Evolutionary conservation across 2,888 invertebrate species (phyloP).

Genomic region (Zaprionus bogoriensis): DNA sequence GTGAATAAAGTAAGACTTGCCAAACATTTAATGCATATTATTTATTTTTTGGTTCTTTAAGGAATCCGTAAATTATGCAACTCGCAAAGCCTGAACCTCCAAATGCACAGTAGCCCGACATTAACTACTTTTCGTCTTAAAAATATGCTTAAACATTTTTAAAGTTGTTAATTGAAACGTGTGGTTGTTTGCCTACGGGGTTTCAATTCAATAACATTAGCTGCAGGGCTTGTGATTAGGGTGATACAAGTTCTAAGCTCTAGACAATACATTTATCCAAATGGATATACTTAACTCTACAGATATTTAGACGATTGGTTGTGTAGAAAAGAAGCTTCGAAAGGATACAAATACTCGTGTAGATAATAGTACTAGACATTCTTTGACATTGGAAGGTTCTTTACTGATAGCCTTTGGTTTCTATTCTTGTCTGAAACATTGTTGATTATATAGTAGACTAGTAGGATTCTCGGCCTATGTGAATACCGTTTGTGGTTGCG

Average conservation of each 20-base stretch:
- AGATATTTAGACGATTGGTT: conserved; percentile 6
- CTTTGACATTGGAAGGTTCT: conserved; percentile 71
- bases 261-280: conserved; percentile 14
- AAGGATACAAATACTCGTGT: conserved; percentile 22
- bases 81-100: conserved; percentile 41
- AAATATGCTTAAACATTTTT: conserved; percentile 8
- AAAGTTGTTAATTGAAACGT: conserved; percentile 24
- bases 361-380: conserved; percentile 20
- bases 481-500: conserved; percentile 57
- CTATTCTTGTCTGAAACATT: conserved; percentile 8
- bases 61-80: conserved; percentile 62
- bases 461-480: conserved; percentile 34
- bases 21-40: conserved; percentile 8
- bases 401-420: conserved; percentile 76
- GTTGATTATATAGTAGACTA: conserved; percentile 20
- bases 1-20: conserved; percentile 18
- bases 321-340: conserved; percentile 36
- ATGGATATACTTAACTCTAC: conserved; percentile 18
- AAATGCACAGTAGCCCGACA: conserved; percentile 67
- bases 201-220: conserved; percentile 55
- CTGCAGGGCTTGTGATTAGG: conserved; percentile 59
- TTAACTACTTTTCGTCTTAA: not conserved
- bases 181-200: conserved; percentile 5
- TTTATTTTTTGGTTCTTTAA: conserved; percentile 1
- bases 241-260: conserved; percentile 32